phyloP scores from a whole-genome alignment of 2,888 invertebrate species.

The Girardia tigrina region DNA sequence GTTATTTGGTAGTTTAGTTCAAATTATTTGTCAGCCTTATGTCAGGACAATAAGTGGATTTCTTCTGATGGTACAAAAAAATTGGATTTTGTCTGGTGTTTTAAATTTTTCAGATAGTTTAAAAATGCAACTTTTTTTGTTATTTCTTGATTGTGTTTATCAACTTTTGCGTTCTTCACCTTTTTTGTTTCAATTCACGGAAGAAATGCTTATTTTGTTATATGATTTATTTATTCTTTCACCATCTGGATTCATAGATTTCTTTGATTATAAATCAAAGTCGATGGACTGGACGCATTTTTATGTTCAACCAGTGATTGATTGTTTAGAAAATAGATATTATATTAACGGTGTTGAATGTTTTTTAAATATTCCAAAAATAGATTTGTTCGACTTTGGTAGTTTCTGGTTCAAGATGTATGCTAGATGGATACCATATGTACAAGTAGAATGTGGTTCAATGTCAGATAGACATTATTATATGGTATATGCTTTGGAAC shows the following conservation, averaged over 20 bases:
- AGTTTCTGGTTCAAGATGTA: slow-evolving; percentile 19
- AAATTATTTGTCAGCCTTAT: background rate
- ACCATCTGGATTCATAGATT: background rate
- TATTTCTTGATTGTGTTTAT: slow-evolving; percentile 15
- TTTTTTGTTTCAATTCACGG: slow-evolving; percentile 1
- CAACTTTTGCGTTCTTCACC: background rate
- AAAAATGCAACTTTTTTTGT: background rate
- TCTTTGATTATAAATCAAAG: background rate
- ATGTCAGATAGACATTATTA: background rate
- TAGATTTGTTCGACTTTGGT: background rate
- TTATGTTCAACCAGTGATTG: background rate
- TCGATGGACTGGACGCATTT: background rate
- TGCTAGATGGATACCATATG: background rate
- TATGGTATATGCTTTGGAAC: background rate
- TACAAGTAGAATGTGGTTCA: background rate
- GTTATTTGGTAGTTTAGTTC: slow-evolving; percentile 4
- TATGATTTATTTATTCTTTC: background rate
- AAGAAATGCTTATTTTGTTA: background rate
- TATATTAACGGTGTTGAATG: background rate
- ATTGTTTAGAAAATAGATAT: background rate
- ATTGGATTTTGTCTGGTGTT: background rate
- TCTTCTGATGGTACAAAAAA: background rate
- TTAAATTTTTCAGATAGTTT: background rate
- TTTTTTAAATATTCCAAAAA: background rate
- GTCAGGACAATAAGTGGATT: background rate